These are phyloP conservation scores for Phalacrocorax brasilianus DNA, from an alignment of 2,113 vertebrate genomes.

Conservation along the genomic window DNA sequence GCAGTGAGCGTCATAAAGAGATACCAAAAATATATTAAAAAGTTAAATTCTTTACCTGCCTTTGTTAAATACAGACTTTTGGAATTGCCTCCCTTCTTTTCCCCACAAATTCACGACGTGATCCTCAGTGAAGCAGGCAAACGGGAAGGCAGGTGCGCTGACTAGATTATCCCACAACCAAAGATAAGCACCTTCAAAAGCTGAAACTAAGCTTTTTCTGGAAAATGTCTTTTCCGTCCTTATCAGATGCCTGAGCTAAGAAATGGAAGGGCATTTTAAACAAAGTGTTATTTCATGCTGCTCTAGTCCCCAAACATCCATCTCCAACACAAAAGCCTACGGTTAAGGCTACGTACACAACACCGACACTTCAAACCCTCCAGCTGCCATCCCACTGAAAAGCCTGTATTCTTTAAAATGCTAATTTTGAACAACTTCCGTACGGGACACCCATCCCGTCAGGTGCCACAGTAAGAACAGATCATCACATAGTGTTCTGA, in stretches of 20 bases:
- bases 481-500: not conserved
- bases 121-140: not conserved
- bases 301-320: not conserved
- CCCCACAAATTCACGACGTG: not conserved
- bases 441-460: not conserved
- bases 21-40: conserved; percentile 34
- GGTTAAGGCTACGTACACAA: not conserved
- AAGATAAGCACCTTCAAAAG: conserved; percentile 8
- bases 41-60: conserved; percentile 37
- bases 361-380: not conserved
- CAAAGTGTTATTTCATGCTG: not conserved
- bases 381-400: not conserved
- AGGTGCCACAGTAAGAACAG: not conserved
- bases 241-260: not conserved
- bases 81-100: not conserved
- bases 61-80: conserved; percentile 34
- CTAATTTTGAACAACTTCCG: not conserved
- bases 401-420: rapidly evolving
- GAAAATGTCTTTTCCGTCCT: conserved; percentile 5
- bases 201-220: not conserved
- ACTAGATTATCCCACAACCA: not conserved
- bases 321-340: not conserved
- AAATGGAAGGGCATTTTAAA: not conserved
- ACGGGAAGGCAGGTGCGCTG: not conserved
- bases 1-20: not conserved